Evolutionary conservation across 2,797 vertebrate genomes (phyloP), one percentile per base, ranked within the genome.

Genomic region (Podargus strigoides): DNA sequence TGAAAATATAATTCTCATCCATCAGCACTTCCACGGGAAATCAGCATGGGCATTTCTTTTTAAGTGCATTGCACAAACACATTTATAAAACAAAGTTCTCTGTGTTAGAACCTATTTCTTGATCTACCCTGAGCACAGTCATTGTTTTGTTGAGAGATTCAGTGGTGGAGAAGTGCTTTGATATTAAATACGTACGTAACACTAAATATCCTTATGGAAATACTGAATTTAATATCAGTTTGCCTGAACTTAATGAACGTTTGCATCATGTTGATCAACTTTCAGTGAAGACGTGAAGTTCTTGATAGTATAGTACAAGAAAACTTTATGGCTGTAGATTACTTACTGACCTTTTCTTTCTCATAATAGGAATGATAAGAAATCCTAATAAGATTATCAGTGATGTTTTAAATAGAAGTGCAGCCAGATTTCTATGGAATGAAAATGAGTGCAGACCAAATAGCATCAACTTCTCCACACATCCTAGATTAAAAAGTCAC

Each of bases 261-360:
- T 92, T 86, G 34, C 56, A 50, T 81, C 34, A 6, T 69, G 74
- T 64, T 75, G 49, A 81, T 91, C 52, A 96, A 95, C 73, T 92
- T 58, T 36, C 27, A 85, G 10, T 49, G 23, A 50, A 52, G 59
- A 62, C 81, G 10, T 58, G 47, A 84, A 52, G 83, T 92, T 95
- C 81, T 60, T 94, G 28, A 44, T 70, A 84, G 68, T 75, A 50
- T 21, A 94, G 56, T 85, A 79, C 44, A 62, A 73, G 85, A 94
- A 95, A 96, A 97, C 94, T 97, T 97, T 50, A 68, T 67, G 85
- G 36, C 89, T 89, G 46, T 66, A 66, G 50, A 9, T 84, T 90
- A 46, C 69, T 94, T 93, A 53, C 67, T 95, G 94, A 94, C 79
- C 87, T 87, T 89, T 92, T 87, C 46, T 70, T 75, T 91, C 41